Conservation (phyloP, 2,113 vertebrate genomes). For the Chaetops frenatus region DNA sequence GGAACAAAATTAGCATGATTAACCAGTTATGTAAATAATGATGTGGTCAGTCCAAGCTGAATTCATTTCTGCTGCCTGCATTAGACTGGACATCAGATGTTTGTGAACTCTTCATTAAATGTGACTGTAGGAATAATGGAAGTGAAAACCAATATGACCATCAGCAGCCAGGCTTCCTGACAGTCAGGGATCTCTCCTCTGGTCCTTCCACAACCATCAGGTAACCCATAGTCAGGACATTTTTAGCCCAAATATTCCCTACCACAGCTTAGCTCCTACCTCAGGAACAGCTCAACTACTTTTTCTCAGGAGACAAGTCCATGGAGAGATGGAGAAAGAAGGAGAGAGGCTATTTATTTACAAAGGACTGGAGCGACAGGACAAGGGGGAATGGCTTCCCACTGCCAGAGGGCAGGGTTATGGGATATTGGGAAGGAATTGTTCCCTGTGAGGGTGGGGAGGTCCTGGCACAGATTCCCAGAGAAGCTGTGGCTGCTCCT, state of each 20-base stretch:
- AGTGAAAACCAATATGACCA: background rate
- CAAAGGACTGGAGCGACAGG: background rate
- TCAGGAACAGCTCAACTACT: background rate
- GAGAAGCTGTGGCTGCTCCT: background rate
- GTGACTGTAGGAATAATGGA: background rate
- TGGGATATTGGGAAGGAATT: background rate
- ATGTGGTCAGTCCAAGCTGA: background rate
- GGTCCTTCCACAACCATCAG: background rate
- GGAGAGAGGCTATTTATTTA: background rate
- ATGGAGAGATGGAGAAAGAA: background rate
- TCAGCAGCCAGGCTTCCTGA: background rate
- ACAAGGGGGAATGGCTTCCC: background rate
- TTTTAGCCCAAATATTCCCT: background rate
- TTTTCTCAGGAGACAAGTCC: background rate
- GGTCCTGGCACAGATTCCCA: background rate
- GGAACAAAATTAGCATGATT: slow-evolving; percentile 46
- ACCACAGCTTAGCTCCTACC: background rate
- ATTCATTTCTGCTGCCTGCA: background rate
- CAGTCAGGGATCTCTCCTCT: background rate
- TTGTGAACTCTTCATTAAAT: background rate
- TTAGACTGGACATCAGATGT: background rate
- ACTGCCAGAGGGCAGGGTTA: background rate
- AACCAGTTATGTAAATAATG: slow-evolving; percentile 50
- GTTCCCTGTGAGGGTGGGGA: rapidly evolving
- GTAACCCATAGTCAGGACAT: background rate